Base-by-base conservation (phyloP, 2,797 vertebrate species). In the Melanotaenia trifasciata region DNA sequence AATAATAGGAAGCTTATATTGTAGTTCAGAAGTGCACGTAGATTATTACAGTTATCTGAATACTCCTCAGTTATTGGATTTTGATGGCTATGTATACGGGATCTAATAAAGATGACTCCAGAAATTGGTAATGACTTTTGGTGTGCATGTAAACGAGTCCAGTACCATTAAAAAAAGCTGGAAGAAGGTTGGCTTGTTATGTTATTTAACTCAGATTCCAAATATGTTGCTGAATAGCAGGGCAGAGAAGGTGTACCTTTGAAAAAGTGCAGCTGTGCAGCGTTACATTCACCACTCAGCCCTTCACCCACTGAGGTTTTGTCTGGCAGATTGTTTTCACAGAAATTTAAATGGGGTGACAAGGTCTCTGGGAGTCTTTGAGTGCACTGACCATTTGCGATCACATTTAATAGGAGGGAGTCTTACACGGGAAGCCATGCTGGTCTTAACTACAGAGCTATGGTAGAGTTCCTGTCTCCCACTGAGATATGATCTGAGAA, bases 391-490 rank as follows among this genome's bases (percentile, higher is more conserved):
- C 50, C 24, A 7, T 54, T 77, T 63, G 20, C 20, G n/a, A n/a
- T 47, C 20, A 35, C 26, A 11, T 79, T 80, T 84, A 74, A 88
- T 58, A 51, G 75, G 38, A 74, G 67, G 60, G 30, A 58, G 9
- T 70, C 40, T 78, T 77, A 88, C 76, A 70, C 12, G 61, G 57
- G 72, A 58, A 64, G 74, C 53, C 64, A 63, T 51, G 57, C 1
- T 47, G 43, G 20, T 59, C 14, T 79, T 20, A 54, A 57, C 76
- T 63, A 53, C 56, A 43, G 60, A 61, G 53, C 28, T 26, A 66
- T 67, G 70, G 65, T 58, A 69, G 74, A 70, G 77, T 59, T 83
- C 69, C 69, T 67, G 77, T 76, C 75, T 88, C 64, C 45, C 5
- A 8, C 5, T 0, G 0, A 77, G 81, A 83, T 84, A 79, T 0